Evolutionary conservation across 2,888 invertebrate species (phyloP).

Genomic region (Pandemis corylana): DNA sequence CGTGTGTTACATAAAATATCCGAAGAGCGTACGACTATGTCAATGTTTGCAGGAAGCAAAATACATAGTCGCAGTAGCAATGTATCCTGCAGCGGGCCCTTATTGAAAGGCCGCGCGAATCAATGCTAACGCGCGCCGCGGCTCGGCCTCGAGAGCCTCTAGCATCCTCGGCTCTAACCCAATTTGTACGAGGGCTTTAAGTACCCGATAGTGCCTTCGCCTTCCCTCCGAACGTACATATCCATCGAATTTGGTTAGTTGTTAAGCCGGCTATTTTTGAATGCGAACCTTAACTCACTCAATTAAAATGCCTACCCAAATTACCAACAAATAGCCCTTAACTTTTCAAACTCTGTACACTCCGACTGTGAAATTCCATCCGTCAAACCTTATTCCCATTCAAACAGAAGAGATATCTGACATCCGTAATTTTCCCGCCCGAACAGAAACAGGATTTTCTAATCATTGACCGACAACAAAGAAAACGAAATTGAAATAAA

Average conservation of each 20-base stretch:
- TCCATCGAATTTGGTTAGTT: constrained; percentile 23
- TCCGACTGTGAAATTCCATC: neutral
- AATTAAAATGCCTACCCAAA: constrained; percentile 1
- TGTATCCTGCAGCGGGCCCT: constrained; percentile 6
- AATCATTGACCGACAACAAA: constrained; percentile 14
- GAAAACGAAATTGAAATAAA: constrained; percentile 20
- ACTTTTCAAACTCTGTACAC: neutral
- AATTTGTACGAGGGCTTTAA: constrained; percentile 38
- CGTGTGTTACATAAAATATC: neutral
- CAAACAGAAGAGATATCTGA: constrained; percentile 6
- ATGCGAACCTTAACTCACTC: neutral
- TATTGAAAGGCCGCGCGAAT: constrained; percentile 30
- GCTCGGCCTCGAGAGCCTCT: constrained; percentile 15
- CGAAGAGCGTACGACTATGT: too few species aligned
- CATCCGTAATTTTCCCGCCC: neutral
- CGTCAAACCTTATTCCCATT: neutral
- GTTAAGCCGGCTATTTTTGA: constrained; percentile 12
- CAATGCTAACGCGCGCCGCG: constrained; percentile 27
- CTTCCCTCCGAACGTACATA: constrained; percentile 15
- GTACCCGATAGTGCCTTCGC: constrained; percentile 36
- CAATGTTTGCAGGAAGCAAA: neutral
- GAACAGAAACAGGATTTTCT: constrained; percentile 13
- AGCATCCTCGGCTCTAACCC: constrained; percentile 31
- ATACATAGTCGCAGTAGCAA: neutral
- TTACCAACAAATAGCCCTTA: neutral